phyloP scores from a whole-genome alignment of 35 echinoderm and acorn worm species.

The Nesometra sesokonis region DNA sequence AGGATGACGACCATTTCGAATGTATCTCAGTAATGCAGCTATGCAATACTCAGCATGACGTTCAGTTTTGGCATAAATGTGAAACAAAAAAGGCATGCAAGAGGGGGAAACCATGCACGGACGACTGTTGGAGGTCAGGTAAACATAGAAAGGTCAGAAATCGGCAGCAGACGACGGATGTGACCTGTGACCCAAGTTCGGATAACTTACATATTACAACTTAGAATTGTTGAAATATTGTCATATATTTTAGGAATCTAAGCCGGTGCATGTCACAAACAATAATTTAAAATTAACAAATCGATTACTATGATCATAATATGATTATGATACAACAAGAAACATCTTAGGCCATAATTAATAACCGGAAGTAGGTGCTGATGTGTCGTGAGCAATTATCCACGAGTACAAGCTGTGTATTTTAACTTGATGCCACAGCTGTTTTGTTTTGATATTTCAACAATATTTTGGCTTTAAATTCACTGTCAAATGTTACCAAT shows the following conservation, averaged over 20 bases:
- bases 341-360: not conserved
- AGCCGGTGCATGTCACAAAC: no score
- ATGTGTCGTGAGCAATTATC: not conserved
- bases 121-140: no score
- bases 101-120: no score
- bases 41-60: not conserved
- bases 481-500: slow-evolving; percentile 1
- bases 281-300: no score
- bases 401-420: not conserved
- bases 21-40: not conserved
- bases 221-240: no score
- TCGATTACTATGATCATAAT: no score
- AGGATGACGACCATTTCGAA: not conserved
- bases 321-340: no score
- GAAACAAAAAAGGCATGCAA: no score
- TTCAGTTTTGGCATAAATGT: not conserved
- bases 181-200: not conserved
- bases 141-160: not conserved
- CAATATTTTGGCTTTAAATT: not conserved
- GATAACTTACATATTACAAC: no score
- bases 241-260: no score
- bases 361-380: not conserved
- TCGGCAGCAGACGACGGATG: not conserved
- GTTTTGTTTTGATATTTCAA: not conserved
- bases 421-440: not conserved